Percentiles rank a stretch among this genome's conserved stretches.
phyloP scores from a whole-genome alignment of 2,888 invertebrate genomes.

The Napeogenes sylphis region DNA sequence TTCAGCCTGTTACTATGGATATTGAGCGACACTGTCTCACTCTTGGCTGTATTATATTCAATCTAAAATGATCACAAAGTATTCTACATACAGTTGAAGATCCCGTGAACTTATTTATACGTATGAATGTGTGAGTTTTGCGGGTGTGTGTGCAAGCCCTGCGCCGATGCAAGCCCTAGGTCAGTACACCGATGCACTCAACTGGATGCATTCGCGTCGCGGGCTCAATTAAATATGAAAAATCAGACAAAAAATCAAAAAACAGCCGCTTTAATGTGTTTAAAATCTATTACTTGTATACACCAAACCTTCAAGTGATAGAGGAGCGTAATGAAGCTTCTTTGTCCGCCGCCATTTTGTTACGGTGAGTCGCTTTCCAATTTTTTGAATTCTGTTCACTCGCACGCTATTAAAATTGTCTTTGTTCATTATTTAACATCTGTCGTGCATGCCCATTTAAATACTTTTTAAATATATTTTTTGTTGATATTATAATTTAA shows the following conservation, averaged over 20 bases:
- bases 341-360: slow-evolving; percentile 57
- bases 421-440: slow-evolving; percentile 33
- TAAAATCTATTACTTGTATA: slow-evolving; percentile 8
- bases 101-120: not conserved
- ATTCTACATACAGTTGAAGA: slow-evolving; percentile 18
- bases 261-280: slow-evolving; percentile 23
- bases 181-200: slow-evolving; percentile 48
- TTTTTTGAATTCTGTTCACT: slow-evolving; percentile 39
- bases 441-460: slow-evolving; percentile 18
- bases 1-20: slow-evolving; percentile 26
- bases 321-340: slow-evolving; percentile 25
- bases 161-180: slow-evolving; percentile 50
- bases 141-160: slow-evolving; percentile 39
- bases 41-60: slow-evolving; percentile 9
- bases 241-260: slow-evolving; percentile 31
- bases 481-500: not conserved
- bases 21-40: slow-evolving; percentile 31
- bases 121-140: slow-evolving; percentile 28
- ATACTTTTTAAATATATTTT: not conserved
- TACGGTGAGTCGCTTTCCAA: slow-evolving; percentile 56
- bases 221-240: slow-evolving; percentile 31
- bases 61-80: slow-evolving; percentile 10
- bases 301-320: slow-evolving; percentile 5
- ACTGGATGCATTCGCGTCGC: slow-evolving; percentile 40
- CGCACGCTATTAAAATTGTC: slow-evolving; percentile 36